phyloP scores from a whole-genome alignment of 2,888 invertebrate genomes.

The Apomyelois bistriatella region DNA sequence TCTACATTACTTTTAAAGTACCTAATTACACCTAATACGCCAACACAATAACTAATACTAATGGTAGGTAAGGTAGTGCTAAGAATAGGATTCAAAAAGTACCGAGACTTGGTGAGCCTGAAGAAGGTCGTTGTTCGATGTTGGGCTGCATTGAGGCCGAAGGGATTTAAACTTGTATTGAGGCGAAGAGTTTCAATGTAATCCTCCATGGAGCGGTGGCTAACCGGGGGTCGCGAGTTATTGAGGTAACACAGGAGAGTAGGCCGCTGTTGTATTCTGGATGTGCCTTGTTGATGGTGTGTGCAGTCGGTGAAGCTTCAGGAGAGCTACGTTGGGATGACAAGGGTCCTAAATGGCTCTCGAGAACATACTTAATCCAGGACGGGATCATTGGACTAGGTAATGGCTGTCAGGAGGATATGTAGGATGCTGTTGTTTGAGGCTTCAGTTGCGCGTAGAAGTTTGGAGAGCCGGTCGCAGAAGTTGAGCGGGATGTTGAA shows the following conservation, averaged over 20 bases:
- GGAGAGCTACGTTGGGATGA: conserved; percentile 49
- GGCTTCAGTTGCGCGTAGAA: conserved; percentile 67
- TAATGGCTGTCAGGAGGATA: conserved; percentile 66
- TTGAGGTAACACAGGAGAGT: conserved; percentile 42
- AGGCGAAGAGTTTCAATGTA: conserved; percentile 55
- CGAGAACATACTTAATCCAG: conserved; percentile 43
- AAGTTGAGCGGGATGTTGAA: conserved; percentile 64
- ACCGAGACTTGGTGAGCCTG: conserved; percentile 75
- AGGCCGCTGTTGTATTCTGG: conserved; percentile 51
- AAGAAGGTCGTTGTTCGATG: conserved; percentile 57
- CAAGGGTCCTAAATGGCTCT: conserved; percentile 53
- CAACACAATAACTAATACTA: conserved; percentile 55
- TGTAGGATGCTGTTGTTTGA: conserved; percentile 62
- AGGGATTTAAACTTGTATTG: conserved; percentile 53
- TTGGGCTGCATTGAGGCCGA: conserved; percentile 70
- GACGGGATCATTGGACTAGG: conserved; percentile 53
- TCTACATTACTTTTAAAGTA: conserved; percentile 31
- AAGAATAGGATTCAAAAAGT: conserved; percentile 77
- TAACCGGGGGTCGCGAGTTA: conserved; percentile 58
- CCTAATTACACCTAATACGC: conserved; percentile 42
- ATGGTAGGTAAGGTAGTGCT: conserved; percentile 64
- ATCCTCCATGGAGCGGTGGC: conserved; percentile 62
- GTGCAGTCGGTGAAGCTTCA: conserved; percentile 66
- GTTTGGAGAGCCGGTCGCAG: conserved; percentile 68
- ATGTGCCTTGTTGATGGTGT: conserved; percentile 62